Evolutionary conservation across 2,113 vertebrate genomes (phyloP).

Genomic region (Gnathonemus echidnorhynchus): DNA sequence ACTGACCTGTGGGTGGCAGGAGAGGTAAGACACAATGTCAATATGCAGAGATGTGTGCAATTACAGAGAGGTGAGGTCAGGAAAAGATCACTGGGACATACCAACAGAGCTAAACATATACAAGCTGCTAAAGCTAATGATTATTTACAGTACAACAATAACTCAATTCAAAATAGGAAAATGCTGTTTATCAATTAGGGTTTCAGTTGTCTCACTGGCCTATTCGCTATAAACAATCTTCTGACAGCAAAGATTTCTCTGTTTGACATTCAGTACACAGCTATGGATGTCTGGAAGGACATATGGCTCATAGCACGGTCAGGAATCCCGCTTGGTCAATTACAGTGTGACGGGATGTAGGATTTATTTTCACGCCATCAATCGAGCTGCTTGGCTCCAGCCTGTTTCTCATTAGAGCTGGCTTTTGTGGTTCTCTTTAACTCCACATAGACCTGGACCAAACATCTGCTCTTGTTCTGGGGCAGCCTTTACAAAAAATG

Average conservation of each 20-base stretch:
- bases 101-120: background rate
- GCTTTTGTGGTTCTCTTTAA: background rate
- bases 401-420: background rate
- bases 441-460: background rate
- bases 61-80: background rate
- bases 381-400: background rate
- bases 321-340: background rate
- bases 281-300: conserved; percentile 3
- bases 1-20: conserved; percentile 52
- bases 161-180: background rate
- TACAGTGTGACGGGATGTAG: background rate
- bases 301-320: background rate
- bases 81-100: background rate
- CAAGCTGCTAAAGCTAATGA: background rate
- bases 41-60: background rate
- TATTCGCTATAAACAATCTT: background rate
- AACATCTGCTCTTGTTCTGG: background rate
- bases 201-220: background rate
- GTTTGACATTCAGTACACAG: background rate
- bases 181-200: background rate
- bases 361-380: background rate
- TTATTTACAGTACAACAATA: background rate
- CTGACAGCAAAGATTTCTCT: background rate
- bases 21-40: no score
- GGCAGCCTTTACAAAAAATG: background rate